phyloP scores from a whole-genome alignment of 64 coral and sea anemone species.

The Stichodactyla mertensii region DNA sequence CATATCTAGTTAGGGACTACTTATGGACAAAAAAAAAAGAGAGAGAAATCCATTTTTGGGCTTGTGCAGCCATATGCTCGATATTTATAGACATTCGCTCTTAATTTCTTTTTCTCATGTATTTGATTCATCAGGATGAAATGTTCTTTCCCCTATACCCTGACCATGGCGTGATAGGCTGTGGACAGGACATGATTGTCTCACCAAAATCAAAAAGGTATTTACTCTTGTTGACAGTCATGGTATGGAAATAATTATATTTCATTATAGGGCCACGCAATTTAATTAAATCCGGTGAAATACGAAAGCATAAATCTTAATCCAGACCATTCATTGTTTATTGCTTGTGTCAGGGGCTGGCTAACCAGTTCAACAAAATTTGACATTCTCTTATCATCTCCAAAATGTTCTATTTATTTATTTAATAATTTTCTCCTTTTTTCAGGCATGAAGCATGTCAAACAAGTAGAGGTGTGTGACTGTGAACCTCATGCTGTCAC shows the following conservation, averaged over 20 bases:
- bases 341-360: too few species aligned
- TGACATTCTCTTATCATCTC: too few species aligned
- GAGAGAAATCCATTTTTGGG: too few species aligned
- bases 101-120: constrained; percentile 11
- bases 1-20: too few species aligned
- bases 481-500: constrained; percentile 60
- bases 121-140: constrained; percentile 11
- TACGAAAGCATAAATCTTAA: too few species aligned
- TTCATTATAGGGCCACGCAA: not conserved
- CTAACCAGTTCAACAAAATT: too few species aligned
- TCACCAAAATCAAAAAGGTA: constrained; percentile 28
- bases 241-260: constrained; percentile 20
- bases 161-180: constrained; percentile 32
- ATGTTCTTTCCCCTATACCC: constrained; percentile 33
- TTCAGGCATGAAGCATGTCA: constrained; percentile 57
- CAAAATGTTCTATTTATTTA: too few species aligned
- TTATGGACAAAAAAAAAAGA: too few species aligned
- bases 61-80: too few species aligned
- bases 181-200: constrained; percentile 45
- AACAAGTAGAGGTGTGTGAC: constrained; percentile 53
- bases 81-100: too few species aligned
- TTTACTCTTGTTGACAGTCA: constrained; percentile 31
- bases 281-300: too few species aligned
- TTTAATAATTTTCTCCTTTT: not conserved
- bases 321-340: not conserved